phyloP scores from a whole-genome alignment of 2,113 vertebrate species.

The Butorides virescens region DNA sequence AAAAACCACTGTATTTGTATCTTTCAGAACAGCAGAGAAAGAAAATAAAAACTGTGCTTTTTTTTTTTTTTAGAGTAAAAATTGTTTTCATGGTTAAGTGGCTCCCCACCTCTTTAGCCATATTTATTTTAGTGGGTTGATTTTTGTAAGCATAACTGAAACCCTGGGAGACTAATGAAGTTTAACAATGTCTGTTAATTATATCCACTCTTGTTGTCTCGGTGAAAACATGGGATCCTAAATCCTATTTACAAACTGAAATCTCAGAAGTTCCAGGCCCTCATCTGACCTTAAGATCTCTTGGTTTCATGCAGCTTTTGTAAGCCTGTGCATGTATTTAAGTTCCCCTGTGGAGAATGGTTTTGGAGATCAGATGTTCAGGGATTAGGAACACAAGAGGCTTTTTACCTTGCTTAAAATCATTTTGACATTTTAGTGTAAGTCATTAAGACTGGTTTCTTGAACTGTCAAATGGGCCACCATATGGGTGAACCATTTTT shows the following conservation, averaged over 20 bases:
- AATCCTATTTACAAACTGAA: constrained; percentile 66
- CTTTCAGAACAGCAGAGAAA: not conserved
- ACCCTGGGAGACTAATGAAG: constrained; percentile 66
- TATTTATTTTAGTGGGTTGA: constrained; percentile 55
- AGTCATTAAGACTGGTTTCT: constrained; percentile 15
- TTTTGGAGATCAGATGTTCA: not conserved
- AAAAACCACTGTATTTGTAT: not conserved
- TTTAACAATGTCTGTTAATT: constrained; percentile 71
- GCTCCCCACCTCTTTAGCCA: constrained; percentile 4
- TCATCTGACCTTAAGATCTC: constrained; percentile 36
- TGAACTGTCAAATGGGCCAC: not conserved
- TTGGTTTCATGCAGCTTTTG: not conserved
- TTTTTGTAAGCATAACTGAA: constrained; percentile 67
- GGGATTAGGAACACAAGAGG: not conserved
- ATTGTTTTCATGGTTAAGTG: not conserved
- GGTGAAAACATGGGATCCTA: constrained; percentile 56
- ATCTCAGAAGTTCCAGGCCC: constrained; percentile 26
- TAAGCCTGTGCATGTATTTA: constrained; percentile 35
- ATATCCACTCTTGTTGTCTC: constrained; percentile 58
- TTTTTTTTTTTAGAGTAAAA: not conserved
- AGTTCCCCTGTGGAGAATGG: constrained; percentile 1
- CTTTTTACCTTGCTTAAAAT: constrained; percentile 1
- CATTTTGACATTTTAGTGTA: not conserved
- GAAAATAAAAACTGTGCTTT: not conserved
- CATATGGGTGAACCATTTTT: not conserved